A percentile compares a stretch with the other conserved stretches of the same genome.
Conservation (phyloP, 2,797 vertebrate species). For the Serranus cabrilla region DNA sequence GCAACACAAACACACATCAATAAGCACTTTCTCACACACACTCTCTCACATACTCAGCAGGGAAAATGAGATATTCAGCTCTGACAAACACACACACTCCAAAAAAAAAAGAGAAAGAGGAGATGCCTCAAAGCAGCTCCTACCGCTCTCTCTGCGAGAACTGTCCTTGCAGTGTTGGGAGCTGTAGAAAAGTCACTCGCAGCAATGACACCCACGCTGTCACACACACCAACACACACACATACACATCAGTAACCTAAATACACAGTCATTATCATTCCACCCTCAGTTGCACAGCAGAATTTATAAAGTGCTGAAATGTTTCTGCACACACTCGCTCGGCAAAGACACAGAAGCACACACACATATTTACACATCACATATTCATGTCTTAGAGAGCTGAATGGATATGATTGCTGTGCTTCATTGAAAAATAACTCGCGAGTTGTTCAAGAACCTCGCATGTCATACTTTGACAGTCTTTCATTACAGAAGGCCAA, state of each 20-base stretch:
- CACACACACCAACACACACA: constrained; percentile 9
- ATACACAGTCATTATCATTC: constrained; percentile 35
- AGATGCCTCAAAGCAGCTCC: constrained; percentile 59
- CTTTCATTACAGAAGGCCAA: background rate
- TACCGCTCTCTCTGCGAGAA: constrained; percentile 44
- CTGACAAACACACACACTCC: constrained; percentile 38
- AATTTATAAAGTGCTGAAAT: constrained; percentile 9
- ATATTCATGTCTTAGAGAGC: background rate
- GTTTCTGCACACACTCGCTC: background rate
- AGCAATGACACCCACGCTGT: constrained; percentile 16
- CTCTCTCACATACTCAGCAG: constrained; percentile 43
- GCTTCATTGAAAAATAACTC: constrained; percentile 12
- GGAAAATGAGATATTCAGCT: constrained; percentile 65
- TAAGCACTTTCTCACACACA: constrained; percentile 38
- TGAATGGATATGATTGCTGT: constrained; percentile 8
- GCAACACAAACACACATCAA: constrained; percentile 63
- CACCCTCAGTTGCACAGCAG: constrained; percentile 19
- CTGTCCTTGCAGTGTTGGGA: constrained; percentile 37
- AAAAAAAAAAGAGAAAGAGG: constrained; percentile 7
- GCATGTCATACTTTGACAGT: background rate
- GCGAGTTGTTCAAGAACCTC: background rate
- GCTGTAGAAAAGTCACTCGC: constrained; percentile 34
- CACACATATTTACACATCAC: background rate
- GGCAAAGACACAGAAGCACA: background rate
- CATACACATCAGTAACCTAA: constrained; percentile 36